These are phyloP conservation scores for Gasteruption jaculator DNA, from an alignment of 2,888 invertebrate species.

Conservation along the genomic window DNA sequence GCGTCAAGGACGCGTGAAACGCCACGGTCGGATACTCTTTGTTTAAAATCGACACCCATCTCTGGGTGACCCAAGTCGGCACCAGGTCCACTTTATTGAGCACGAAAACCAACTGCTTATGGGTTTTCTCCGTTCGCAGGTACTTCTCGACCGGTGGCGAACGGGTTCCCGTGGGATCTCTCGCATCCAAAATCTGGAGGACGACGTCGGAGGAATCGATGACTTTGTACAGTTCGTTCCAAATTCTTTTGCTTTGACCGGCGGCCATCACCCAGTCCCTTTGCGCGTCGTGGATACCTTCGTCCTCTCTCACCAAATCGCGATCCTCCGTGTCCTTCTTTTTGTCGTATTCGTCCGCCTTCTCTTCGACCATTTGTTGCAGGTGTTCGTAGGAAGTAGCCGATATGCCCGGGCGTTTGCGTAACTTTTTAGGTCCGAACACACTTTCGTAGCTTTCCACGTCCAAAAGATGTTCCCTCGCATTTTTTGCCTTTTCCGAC, in stretches of 20 bases:
- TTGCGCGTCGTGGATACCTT: slow-evolving; percentile 72
- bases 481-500: slow-evolving; percentile 86
- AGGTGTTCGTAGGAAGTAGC: slow-evolving; percentile 76
- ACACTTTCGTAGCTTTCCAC: slow-evolving; percentile 92
- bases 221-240: slow-evolving; percentile 99
- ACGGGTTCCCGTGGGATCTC: slow-evolving; percentile 95
- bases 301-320: slow-evolving; percentile 78
- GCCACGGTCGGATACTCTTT: slow-evolving; percentile 96
- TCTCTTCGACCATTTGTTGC: slow-evolving; percentile 67
- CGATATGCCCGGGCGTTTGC: slow-evolving; percentile 82
- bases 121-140: slow-evolving; percentile 88
- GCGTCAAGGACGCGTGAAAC: slow-evolving; percentile 96
- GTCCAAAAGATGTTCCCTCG: slow-evolving; percentile 90
- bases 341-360: slow-evolving; percentile 72
- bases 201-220: slow-evolving; percentile 98
- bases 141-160: slow-evolving; percentile 87
- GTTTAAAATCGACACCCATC: slow-evolving; percentile 94
- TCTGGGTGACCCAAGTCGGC: slow-evolving; percentile 96
- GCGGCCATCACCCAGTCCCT: slow-evolving; percentile 94
- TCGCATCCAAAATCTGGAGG: slow-evolving; percentile 91
- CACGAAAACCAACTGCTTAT: slow-evolving; percentile 96
- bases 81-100: slow-evolving; percentile 96
- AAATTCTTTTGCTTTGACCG: slow-evolving; percentile 94
- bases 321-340: slow-evolving; percentile 68
- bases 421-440: slow-evolving; percentile 90